Conservation (phyloP, 1,140 invertebrate genomes). For the Drosophila kohkoa region DNA sequence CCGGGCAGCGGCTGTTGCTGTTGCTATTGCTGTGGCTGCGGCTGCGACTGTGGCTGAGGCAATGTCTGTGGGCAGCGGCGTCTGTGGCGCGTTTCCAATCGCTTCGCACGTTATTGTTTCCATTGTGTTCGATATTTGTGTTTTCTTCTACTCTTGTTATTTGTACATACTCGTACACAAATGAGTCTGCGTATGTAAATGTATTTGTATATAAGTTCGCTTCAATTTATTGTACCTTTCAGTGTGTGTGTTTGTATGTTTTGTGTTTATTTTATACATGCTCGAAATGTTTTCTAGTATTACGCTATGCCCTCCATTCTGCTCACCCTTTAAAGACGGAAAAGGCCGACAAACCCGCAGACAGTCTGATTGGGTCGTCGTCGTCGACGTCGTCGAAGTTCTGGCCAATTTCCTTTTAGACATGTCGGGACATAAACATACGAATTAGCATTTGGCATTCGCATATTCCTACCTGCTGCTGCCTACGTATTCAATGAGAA, state of each 20-base stretch:
- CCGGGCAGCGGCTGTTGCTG: constrained; percentile 34
- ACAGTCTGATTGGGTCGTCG: constrained; percentile 26
- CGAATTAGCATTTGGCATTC: constrained; percentile 33
- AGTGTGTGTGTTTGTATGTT: constrained; percentile 10
- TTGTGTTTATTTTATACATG: constrained; percentile 76
- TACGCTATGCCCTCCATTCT: constrained; percentile 20
- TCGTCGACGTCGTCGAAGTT: constrained; percentile 9
- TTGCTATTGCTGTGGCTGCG: constrained; percentile 42
- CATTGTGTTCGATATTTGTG: constrained; percentile 82
- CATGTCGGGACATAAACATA: constrained; percentile 46
- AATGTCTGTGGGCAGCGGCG: constrained; percentile 46
- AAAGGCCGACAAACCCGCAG: constrained; percentile 48
- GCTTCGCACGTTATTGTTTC: constrained; percentile 82
- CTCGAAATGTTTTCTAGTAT: constrained; percentile 50
- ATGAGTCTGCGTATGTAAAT: constrained; percentile 14
- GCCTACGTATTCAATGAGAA: constrained; percentile 19
- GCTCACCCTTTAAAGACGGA: constrained; percentile 19
- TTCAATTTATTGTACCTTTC: constrained; percentile 77
- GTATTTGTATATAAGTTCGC: constrained; percentile 54
- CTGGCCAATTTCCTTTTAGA: constrained; percentile 49
- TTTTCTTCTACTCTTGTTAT: constrained; percentile 78
- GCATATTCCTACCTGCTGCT: neutral
- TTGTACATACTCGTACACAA: constrained; percentile 36
- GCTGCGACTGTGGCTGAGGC: constrained; percentile 16
- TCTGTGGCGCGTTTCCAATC: constrained; percentile 78